Evolutionary conservation across 1,140 invertebrate species (phyloP).

Genomic region (Drosophila tristis): DNA sequence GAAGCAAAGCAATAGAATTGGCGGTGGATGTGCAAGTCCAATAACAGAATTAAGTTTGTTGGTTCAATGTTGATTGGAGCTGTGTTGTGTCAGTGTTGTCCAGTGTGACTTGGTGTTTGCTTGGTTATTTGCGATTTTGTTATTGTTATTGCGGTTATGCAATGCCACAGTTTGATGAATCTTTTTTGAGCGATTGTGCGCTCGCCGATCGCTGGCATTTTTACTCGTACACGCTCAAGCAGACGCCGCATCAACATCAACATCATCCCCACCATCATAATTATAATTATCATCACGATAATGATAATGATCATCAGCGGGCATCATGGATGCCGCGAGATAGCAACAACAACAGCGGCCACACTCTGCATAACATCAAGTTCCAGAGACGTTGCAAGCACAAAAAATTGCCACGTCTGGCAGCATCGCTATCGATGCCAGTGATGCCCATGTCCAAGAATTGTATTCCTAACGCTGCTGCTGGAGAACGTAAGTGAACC

Average conservation of each 20-base stretch:
- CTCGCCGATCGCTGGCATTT: slow-evolving; percentile 70
- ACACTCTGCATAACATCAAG: slow-evolving; percentile 78
- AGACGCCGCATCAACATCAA: slow-evolving; percentile 20
- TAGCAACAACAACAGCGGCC: slow-evolving; percentile 42
- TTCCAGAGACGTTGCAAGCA: slow-evolving; percentile 74
- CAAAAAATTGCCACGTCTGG: slow-evolving; percentile 74
- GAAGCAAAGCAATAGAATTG: too few species aligned
- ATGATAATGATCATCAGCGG: neutral
- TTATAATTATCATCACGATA: neutral
- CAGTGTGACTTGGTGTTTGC: slow-evolving; percentile 22
- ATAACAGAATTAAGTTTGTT: too few species aligned
- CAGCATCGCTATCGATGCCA: slow-evolving; percentile 56
- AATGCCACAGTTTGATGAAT: slow-evolving; percentile 82
- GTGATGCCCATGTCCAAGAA: slow-evolving; percentile 19
- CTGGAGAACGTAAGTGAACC: too few species aligned
- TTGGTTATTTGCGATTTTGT: neutral
- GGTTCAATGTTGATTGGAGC: too few species aligned
- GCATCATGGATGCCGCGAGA: slow-evolving; percentile 9
- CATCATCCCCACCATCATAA: slow-evolving; percentile 4
- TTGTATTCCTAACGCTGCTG: too few species aligned
- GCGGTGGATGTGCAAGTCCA: too few species aligned
- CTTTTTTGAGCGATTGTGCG: slow-evolving; percentile 77
- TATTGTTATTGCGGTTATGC: slow-evolving; percentile 56
- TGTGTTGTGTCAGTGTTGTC: too few species aligned
- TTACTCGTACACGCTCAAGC: slow-evolving; percentile 74